Conservation (phyloP, 2,113 vertebrate genomes). For the Melanotaenia duboulayi region DNA sequence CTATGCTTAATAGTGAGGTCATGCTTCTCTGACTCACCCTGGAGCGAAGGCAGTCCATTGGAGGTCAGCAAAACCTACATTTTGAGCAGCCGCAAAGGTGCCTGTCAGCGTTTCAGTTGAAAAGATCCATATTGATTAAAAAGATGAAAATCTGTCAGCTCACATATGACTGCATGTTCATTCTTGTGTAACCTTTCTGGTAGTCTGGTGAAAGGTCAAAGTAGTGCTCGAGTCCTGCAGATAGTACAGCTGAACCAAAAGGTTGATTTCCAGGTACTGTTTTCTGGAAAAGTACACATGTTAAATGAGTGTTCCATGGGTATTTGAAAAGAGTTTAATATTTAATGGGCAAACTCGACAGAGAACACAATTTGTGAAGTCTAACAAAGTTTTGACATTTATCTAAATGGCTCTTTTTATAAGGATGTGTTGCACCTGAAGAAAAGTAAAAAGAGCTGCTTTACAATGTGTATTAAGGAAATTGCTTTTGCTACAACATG, state of each 20-base stretch:
- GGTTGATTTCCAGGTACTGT: neutral
- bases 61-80: conserved; percentile 12
- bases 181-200: neutral
- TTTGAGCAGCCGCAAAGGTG: neutral
- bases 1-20: conserved; percentile 2
- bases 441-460: neutral
- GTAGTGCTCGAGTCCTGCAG: neutral
- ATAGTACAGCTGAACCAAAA: neutral
- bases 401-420: no score
- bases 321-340: no score
- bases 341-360: no score
- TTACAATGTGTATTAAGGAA: neutral
- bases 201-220: neutral
- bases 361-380: no score
- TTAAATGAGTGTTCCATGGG: neutral
- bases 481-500: neutral
- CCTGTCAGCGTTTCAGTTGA: neutral
- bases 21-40: neutral
- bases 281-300: neutral
- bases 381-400: no score
- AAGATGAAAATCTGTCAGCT: neutral
- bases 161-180: neutral
- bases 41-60: neutral
- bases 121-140: neutral
- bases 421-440: neutral